Base-by-base conservation (phyloP, 2,113 vertebrate species). In the Lynx canadensis region DNA sequence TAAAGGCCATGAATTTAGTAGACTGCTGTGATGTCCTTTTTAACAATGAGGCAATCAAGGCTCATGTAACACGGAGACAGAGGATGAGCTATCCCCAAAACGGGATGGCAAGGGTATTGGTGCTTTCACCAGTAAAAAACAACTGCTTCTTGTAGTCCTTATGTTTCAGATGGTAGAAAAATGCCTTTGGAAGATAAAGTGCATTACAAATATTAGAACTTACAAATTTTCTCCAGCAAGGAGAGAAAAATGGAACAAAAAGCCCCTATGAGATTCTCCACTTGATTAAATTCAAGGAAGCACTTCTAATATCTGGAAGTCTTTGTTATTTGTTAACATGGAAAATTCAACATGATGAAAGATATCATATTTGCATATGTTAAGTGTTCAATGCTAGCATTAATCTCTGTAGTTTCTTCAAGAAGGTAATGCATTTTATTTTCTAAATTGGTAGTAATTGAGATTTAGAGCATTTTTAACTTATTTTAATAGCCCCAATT, bases 401-500 rank as follows among this genome's bases (percentile, higher is more conserved):
- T 96, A 83, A 95, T 92, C 23, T 88, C 27, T 63, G 14, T 16
- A 81, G 55, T 79, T 95, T 89, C 21, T 96, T 60, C 18, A 65
- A 80, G 8, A 52, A 87, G 36, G 12, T 69, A 57, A 48, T 90
- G 6, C 27, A 57, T 94, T 97, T 95, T 18, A n/a, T 69, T 86
- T 87, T 81, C 60, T 82, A 92, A 89, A 84, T 89, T 87, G 38
- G 27, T 89, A 60, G 57, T 66, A 95, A 76, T 50, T 97, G n/a
- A 90, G n/a, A 83, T 88, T 95, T 88, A 90, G 1, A 81, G 7
- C n/a, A 82, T 60, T 92, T 33, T 65, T 16, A 95, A 76, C 8
- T 79, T 82, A 90, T 73, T 92, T 11, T 57, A 66, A 87, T 95
- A 73, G 1, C 5, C 4, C 4, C 45, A 55, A 84, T 78, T 86